Conservation (phyloP, 2,888 invertebrate genomes). For the Hypomecis punctinalis region DNA sequence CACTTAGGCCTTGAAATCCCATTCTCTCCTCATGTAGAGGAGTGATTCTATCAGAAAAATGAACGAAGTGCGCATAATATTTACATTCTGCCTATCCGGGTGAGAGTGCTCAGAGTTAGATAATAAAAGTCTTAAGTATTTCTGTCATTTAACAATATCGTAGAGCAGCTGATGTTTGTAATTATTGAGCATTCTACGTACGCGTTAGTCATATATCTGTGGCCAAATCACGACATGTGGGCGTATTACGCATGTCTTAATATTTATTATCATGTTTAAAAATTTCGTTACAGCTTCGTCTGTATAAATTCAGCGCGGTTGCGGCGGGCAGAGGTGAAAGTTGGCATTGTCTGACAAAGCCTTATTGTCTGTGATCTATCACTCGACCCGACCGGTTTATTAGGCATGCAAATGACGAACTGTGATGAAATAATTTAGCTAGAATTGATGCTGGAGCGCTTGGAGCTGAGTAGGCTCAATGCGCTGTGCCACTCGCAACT, state of each 20-base stretch:
- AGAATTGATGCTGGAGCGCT: constrained; percentile 36
- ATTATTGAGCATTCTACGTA: constrained; percentile 4
- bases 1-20: too few species aligned
- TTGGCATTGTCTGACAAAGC: constrained; percentile 54
- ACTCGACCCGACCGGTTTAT: constrained; percentile 53
- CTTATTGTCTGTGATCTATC: constrained; percentile 56
- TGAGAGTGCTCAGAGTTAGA: too few species aligned
- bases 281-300: constrained; percentile 23
- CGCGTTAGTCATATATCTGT: constrained; percentile 19
- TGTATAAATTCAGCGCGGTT: constrained; percentile 24
- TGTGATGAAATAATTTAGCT: constrained; percentile 57
- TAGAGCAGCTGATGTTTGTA: neutral
- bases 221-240: constrained; percentile 17
- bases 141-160: neutral
- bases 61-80: too few species aligned
- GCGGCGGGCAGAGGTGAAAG: constrained; percentile 53
- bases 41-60: too few species aligned
- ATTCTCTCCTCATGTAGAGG: too few species aligned
- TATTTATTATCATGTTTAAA: constrained; percentile 27
- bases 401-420: constrained; percentile 53
- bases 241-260: constrained; percentile 19
- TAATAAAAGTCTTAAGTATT: neutral
- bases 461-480: neutral
- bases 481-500: neutral
- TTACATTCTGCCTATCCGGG: too few species aligned